These are phyloP conservation scores for Odiellus spinosus DNA, from an alignment of 2,888 invertebrate species.

Conservation along the genomic window DNA sequence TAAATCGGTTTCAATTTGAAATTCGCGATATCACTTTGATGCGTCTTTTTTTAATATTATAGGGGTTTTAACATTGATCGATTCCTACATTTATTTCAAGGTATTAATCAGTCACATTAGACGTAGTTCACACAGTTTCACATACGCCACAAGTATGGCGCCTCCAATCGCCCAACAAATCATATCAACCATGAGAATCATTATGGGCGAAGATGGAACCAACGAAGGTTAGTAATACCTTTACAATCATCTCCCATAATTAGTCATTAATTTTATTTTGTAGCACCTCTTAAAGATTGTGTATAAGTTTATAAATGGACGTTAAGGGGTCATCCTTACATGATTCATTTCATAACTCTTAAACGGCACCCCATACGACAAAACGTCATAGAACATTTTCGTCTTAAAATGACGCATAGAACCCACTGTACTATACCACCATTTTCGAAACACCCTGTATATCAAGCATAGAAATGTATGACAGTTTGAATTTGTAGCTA, in stretches of 20 bases:
- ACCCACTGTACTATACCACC: too few relatives aligned
- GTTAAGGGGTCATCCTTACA: too few relatives aligned
- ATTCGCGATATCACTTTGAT: too few relatives aligned
- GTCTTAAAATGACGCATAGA: too few relatives aligned
- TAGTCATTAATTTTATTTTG: neutral
- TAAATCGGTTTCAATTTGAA: too few relatives aligned
- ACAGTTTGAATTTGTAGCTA: too few relatives aligned
- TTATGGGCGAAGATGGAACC: slow-evolving; percentile 66
- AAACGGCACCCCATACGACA: too few relatives aligned
- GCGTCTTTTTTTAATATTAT: too few relatives aligned
- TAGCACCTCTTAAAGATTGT: neutral
- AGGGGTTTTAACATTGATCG: too few relatives aligned
- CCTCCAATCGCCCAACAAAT: slow-evolving; percentile 83
- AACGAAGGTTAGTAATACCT: slow-evolving; percentile 37
- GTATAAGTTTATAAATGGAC: neutral
- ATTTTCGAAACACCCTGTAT: neutral
- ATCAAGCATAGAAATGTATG: neutral
- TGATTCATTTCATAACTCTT: too few relatives aligned
- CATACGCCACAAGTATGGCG: slow-evolving; percentile 74
- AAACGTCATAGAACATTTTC: too few relatives aligned
- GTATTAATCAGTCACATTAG: slow-evolving; percentile 62
- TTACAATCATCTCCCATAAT: neutral
- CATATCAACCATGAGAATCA: slow-evolving; percentile 65
- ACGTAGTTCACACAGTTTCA: slow-evolving; percentile 61
- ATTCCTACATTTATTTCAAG: slow-evolving; percentile 38